A percentile compares a stretch with the other conserved stretches of the same genome.
These are phyloP conservation scores for Hyles vespertilio DNA, from an alignment of 1,140 invertebrate species.

Conservation along the genomic window DNA sequence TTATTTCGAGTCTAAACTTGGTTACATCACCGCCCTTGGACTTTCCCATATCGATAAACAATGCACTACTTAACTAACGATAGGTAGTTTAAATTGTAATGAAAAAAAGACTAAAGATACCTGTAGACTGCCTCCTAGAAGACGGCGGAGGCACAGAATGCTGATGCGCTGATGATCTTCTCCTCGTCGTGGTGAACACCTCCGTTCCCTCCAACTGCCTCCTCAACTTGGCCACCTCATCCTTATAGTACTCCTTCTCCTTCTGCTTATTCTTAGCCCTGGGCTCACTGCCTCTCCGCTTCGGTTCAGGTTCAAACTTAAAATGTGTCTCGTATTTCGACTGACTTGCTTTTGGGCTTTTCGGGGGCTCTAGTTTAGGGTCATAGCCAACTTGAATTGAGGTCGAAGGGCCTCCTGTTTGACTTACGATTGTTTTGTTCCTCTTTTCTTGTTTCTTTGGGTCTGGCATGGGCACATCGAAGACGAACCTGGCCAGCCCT, in stretches of 20 bases:
- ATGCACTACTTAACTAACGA: too few species aligned
- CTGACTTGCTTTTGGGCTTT: constrained; percentile 64
- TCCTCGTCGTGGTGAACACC: constrained; percentile 53
- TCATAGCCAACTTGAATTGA: constrained; percentile 59
- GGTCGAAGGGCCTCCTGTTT: constrained; percentile 45
- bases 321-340: constrained; percentile 72
- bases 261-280: constrained; percentile 62
- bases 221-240: constrained; percentile 58
- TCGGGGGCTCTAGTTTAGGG: constrained; percentile 60
- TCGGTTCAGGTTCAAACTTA: constrained; percentile 70
- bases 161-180: constrained; percentile 62
- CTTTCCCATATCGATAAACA: too few species aligned
- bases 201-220: constrained; percentile 64
- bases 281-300: constrained; percentile 55
- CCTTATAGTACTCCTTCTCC: constrained; percentile 69
- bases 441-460: constrained; percentile 52
- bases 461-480: constrained; percentile 66
- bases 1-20: too few species aligned
- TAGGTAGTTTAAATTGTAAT: too few species aligned
- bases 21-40: too few species aligned
- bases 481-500: constrained; percentile 61
- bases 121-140: constrained; percentile 58
- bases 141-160: constrained; percentile 63
- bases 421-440: constrained; percentile 52
- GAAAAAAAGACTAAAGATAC: constrained; percentile 17